Percentiles rank a stretch among this genome's conserved stretches.
Conservation (phyloP, 1,140 invertebrate species). For the Ceratina calcarata region DNA sequence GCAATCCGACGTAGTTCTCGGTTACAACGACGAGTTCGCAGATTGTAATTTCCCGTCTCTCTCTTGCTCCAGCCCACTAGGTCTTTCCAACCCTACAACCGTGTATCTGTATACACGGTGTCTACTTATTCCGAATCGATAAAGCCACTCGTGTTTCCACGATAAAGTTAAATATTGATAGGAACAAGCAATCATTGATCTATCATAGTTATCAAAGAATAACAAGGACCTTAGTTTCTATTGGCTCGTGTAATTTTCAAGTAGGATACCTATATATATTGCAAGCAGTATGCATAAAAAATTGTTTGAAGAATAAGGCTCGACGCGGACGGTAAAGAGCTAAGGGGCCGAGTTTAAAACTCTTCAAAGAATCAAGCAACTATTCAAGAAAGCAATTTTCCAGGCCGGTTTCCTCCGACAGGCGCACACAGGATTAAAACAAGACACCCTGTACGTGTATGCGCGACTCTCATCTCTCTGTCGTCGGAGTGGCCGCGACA, state of each 20-base stretch:
- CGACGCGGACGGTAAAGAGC: not conserved
- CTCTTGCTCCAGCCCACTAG: not conserved
- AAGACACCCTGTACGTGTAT: slow-evolving; percentile 21
- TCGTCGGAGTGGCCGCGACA: slow-evolving; percentile 39
- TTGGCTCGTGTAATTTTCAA: no score
- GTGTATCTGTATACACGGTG: slow-evolving; percentile 2
- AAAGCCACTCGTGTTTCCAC: not conserved
- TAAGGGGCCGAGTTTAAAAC: not conserved
- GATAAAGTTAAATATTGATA: not conserved
- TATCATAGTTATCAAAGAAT: no score
- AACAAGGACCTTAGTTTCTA: no score
- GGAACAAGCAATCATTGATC: no score
- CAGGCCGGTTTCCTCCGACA: slow-evolving; percentile 1
- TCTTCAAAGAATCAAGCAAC: not conserved
- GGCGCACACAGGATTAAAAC: not conserved
- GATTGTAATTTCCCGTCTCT: slow-evolving; percentile 60
- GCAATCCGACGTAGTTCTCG: slow-evolving; percentile 56
- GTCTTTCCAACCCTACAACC: not conserved
- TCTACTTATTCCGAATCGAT: not conserved
- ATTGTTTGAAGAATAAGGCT: not conserved
- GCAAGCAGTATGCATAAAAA: not conserved
- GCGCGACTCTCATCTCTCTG: slow-evolving; percentile 17
- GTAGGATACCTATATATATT: no score
- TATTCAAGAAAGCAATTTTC: slow-evolving; percentile 23
- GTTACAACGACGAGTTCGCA: slow-evolving; percentile 59